Base-by-base conservation (phyloP, 1,140 invertebrate genomes). In the Drosophila watanabei region DNA sequence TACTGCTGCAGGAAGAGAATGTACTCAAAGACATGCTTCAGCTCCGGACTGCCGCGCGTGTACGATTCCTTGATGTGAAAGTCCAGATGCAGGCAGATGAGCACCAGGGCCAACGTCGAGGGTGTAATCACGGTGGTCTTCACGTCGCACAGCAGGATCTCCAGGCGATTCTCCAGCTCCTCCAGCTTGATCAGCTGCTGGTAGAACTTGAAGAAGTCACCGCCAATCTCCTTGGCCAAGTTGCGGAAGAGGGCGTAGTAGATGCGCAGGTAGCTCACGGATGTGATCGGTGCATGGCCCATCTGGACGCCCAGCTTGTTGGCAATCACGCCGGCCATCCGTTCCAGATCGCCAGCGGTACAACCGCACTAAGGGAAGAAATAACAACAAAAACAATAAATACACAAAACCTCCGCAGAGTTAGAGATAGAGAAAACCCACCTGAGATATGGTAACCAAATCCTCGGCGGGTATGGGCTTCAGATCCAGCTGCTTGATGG, bases 71-170 rank as follows among this genome's bases (percentile, higher is more conserved):
- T 93, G 69, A 93, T 93, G 41, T 93, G 92, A 87, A 94, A 90
- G 94, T 96, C 95, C 37, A 97, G 92, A 77, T 95, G 95, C 63
- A 95, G 94, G 81, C 95, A 96, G 7, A 97, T 93, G 54, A 97
- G 92, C 52, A 96, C 96, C 20, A 97, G 93, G n/a, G 96, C 96
- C 64, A 97, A 91, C 59, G 96, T 96, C 30, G 95, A 95, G 62
- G 95, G 94, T 20, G 95, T 94, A 32, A 95, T 94, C 80, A 95
- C 96, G 28, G 95, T 95, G 71, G 96, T 96, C 68, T 94, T 94
- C 1, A 96, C 95, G 89, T 97, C 95, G 80, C 96, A 97, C 33
- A 94, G 94, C 45, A 96, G 94, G 77, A 96, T 96, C 94, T 97
- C 96, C 78, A 97, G 88, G 52, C 95, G 94, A 78, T 96, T 95